Conservation (phyloP, 2,113 vertebrate species). For the Triplophysa tibetana region DNA sequence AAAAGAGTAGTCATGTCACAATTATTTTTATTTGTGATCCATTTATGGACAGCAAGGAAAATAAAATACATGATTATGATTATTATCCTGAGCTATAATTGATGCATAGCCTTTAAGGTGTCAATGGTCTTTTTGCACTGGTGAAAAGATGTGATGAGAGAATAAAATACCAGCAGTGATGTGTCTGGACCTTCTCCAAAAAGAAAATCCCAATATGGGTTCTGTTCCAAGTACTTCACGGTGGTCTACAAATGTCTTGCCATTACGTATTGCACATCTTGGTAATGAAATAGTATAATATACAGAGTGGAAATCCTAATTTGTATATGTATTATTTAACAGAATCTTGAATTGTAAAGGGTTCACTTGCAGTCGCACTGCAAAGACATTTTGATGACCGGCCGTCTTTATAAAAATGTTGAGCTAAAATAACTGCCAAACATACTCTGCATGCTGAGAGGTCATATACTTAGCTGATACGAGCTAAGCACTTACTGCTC, state of each 20-base stretch:
- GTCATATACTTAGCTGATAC: not conserved
- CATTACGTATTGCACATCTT: not conserved
- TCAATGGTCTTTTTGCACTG: too few relatives aligned
- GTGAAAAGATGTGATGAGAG: not conserved
- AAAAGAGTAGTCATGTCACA: too few relatives aligned
- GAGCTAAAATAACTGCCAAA: slow-evolving; percentile 28
- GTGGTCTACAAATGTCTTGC: not conserved
- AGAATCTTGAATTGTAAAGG: not conserved
- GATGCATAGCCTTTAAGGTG: too few relatives aligned
- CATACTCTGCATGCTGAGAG: slow-evolving; percentile 25
- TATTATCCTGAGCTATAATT: too few relatives aligned
- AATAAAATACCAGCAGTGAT: slow-evolving; percentile 3
- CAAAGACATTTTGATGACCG: slow-evolving; percentile 1
- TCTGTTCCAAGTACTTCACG: not conserved
- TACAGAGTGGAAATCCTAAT: too few relatives aligned
- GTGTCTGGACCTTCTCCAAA: slow-evolving; percentile 12
- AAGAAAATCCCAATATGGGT: not conserved
- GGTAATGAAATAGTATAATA: not conserved
- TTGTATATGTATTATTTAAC: not conserved
- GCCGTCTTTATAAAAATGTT: slow-evolving; percentile 24
- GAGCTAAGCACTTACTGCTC: slow-evolving; percentile 1
- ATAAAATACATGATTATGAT: too few relatives aligned
- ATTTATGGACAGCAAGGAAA: too few relatives aligned
- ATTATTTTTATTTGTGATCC: too few relatives aligned
- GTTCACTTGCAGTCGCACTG: not conserved